Percentiles rank a stretch among this genome's conserved stretches.
These are phyloP conservation scores for Epirrhoe tristata DNA, from an alignment of 2,888 invertebrate species.

Conservation along the genomic window DNA sequence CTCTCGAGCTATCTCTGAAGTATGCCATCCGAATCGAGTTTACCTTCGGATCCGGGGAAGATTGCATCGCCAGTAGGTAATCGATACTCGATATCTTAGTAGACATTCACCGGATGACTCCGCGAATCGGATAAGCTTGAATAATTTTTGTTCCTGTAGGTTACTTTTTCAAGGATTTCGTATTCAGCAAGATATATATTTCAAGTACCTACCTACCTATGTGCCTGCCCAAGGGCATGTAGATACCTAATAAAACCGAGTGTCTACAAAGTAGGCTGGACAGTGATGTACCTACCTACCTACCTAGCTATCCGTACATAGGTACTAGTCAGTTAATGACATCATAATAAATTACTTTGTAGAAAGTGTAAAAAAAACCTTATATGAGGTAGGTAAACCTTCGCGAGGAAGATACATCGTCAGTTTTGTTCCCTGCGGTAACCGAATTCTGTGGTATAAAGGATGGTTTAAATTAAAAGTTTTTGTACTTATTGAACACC, in stretches of 20 bases:
- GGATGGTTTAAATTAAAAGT: too few relatives aligned
- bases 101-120: slow-evolving; percentile 34
- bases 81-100: slow-evolving; percentile 60
- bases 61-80: slow-evolving; percentile 59
- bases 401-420: too few relatives aligned
- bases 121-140: slow-evolving; percentile 17
- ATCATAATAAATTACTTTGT: too few relatives aligned
- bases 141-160: slow-evolving; percentile 42
- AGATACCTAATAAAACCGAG: not conserved
- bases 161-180: not conserved
- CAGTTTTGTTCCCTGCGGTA: too few relatives aligned
- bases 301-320: too few relatives aligned
- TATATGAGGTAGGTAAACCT: too few relatives aligned
- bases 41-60: slow-evolving; percentile 48
- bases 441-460: too few relatives aligned
- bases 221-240: not conserved
- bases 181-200: not conserved
- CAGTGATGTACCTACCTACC: not conserved
- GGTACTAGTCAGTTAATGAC: too few relatives aligned
- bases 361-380: too few relatives aligned
- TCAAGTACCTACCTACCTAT: not conserved
- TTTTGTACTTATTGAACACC: too few relatives aligned
- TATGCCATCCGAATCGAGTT: slow-evolving; percentile 61
- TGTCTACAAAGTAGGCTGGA: not conserved
- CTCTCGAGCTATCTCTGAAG: slow-evolving; percentile 50